These are phyloP conservation scores for Hyposoter dolosus DNA, from an alignment of 2,888 invertebrate species.

Conservation along the genomic window DNA sequence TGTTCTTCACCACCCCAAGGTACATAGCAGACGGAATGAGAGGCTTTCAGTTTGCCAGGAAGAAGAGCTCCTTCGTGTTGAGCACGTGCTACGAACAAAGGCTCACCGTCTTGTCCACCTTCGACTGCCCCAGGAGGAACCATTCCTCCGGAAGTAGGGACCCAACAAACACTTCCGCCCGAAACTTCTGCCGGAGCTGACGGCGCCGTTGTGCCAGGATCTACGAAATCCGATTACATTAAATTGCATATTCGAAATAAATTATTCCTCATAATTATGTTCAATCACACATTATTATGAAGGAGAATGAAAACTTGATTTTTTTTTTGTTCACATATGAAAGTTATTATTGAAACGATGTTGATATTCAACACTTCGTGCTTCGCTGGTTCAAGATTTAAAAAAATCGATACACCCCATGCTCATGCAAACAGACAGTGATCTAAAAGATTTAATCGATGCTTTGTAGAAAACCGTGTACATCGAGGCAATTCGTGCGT, in stretches of 20 bases:
- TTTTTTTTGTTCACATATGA: neutral
- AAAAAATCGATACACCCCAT: constrained; percentile 52
- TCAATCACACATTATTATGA: constrained; percentile 5
- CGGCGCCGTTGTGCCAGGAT: constrained; percentile 68
- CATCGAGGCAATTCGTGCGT: constrained; percentile 15
- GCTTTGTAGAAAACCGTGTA: neutral
- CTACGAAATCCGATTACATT: constrained; percentile 46
- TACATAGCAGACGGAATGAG: constrained; percentile 89
- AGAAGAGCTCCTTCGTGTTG: constrained; percentile 90
- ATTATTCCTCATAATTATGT: neutral
- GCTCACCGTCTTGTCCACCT: constrained; percentile 88
- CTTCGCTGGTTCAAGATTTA: constrained; percentile 7
- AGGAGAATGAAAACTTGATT: constrained; percentile 7
- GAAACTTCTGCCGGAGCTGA: constrained; percentile 75
- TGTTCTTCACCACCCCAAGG: constrained; percentile 92
- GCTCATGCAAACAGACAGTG: constrained; percentile 48
- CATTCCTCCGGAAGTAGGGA: constrained; percentile 88
- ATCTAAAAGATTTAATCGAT: constrained; percentile 35
- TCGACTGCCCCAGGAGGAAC: constrained; percentile 91
- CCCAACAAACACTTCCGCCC: constrained; percentile 88
- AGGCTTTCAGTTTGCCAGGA: constrained; percentile 92
- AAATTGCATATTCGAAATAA: neutral
- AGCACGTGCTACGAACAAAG: constrained; percentile 89
- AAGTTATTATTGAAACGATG: constrained; percentile 2
- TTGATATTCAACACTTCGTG: constrained; percentile 12